Percentiles rank a stretch among this genome's conserved stretches.
Conservation (phyloP, 2,797 vertebrate species). For the Crocodylus rhombifer region DNA sequence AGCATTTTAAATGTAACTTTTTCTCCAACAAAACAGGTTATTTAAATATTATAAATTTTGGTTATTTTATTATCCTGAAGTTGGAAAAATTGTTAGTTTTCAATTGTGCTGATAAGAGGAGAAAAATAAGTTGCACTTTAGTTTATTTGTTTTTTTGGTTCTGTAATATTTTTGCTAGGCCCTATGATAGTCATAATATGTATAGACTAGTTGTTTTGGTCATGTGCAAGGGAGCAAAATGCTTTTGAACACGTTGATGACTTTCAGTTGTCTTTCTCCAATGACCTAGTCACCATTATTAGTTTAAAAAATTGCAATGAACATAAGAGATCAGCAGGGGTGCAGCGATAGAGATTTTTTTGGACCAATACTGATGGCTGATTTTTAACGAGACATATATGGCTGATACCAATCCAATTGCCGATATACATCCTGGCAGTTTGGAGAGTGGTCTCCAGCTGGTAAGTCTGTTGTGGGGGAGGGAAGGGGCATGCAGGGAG, state of each 20-base stretch:
- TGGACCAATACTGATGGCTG: too few species aligned
- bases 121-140: not conserved
- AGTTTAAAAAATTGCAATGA: not conserved
- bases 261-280: not conserved
- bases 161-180: not conserved
- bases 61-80: not conserved
- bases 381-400: too few species aligned
- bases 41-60: not conserved
- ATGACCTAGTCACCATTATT: not conserved
- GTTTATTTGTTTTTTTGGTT: not conserved
- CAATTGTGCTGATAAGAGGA: too few species aligned
- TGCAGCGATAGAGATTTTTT: too few species aligned
- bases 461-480: too few species aligned
- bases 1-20: not conserved
- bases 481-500: too few species aligned
- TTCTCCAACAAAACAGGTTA: not conserved
- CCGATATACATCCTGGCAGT: too few species aligned
- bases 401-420: too few species aligned
- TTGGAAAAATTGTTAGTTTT: too few species aligned
- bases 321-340: not conserved
- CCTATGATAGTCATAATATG: not conserved
- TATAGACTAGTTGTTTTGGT: not conserved
- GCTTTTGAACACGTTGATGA: not conserved
- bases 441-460: too few species aligned
- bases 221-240: not conserved